phyloP scores from a whole-genome alignment of 2,888 invertebrate genomes.

The Lasioglossum lativentre region DNA sequence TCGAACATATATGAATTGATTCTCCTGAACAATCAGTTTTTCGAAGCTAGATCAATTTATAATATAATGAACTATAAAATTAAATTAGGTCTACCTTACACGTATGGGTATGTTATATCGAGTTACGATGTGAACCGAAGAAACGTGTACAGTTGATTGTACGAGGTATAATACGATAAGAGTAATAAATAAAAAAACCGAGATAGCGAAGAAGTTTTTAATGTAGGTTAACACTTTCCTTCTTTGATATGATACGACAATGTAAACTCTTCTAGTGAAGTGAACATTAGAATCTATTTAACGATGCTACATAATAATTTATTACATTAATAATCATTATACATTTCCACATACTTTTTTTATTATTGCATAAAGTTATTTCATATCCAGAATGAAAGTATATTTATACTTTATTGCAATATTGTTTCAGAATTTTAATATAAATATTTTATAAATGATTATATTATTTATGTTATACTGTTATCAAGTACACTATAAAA shows the following conservation, averaged over 20 bases:
- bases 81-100: neutral
- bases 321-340: neutral
- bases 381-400: neutral
- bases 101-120: neutral
- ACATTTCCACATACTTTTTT: neutral
- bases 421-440: neutral
- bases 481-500: neutral
- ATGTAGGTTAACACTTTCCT: slow-evolving; percentile 11
- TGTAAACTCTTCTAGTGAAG: neutral
- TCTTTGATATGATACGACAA: neutral
- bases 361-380: neutral
- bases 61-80: neutral
- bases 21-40: neutral
- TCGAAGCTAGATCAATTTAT: no score
- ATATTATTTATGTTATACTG: neutral
- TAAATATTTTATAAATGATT: neutral
- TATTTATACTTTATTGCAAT: neutral
- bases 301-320: neutral
- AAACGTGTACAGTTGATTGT: slow-evolving; percentile 8
- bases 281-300: neutral
- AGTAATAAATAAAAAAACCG: slow-evolving; percentile 32
- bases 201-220: slow-evolving; percentile 22
- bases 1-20: neutral
- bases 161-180: slow-evolving; percentile 44
- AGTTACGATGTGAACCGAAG: neutral